phyloP scores from a whole-genome alignment of 37 sponge, comb jelly and placozoan genomes.

The Spongilla lacustris region DNA sequence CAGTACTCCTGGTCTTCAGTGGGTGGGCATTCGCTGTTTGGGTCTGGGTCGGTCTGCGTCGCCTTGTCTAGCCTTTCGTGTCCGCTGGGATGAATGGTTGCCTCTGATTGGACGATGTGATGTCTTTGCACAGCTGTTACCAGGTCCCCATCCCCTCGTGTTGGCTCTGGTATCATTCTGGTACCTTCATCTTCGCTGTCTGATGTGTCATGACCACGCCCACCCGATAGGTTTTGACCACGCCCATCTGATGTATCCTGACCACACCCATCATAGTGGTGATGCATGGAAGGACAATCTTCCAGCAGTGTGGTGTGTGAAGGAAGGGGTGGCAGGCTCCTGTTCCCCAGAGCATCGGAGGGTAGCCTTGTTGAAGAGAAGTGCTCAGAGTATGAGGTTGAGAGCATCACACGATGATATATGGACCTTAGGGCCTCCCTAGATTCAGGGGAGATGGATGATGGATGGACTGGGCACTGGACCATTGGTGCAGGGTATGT shows the following conservation, averaged over 20 bases:
- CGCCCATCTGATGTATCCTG: not conserved
- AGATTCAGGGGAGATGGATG: conserved; percentile 17
- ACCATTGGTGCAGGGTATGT: conserved; percentile 66
- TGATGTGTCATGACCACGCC: too few species aligned
- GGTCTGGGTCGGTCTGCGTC: conserved; percentile 26
- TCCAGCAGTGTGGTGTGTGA: not conserved
- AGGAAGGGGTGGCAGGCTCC: not conserved
- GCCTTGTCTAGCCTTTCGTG: conserved; percentile 4
- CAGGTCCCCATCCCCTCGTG: too few species aligned
- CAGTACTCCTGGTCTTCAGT: too few species aligned
- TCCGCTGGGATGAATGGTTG: not conserved
- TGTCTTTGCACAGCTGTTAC: too few species aligned
- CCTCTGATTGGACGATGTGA: too few species aligned
- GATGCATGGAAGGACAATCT: not conserved
- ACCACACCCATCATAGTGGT: not conserved
- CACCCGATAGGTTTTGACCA: not conserved
- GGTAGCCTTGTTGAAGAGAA: too few species aligned
- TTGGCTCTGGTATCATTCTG: too few species aligned
- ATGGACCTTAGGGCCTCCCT: conserved; percentile 23
- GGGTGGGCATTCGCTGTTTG: not conserved
- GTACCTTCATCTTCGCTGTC: too few species aligned
- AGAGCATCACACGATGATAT: not conserved
- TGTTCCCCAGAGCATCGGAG: not conserved
- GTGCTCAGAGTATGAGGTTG: conserved; percentile 30
- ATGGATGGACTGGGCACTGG: conserved; percentile 7